Conservation (phyloP, 1,140 invertebrate genomes). For the Onthophagus taurus region DNA sequence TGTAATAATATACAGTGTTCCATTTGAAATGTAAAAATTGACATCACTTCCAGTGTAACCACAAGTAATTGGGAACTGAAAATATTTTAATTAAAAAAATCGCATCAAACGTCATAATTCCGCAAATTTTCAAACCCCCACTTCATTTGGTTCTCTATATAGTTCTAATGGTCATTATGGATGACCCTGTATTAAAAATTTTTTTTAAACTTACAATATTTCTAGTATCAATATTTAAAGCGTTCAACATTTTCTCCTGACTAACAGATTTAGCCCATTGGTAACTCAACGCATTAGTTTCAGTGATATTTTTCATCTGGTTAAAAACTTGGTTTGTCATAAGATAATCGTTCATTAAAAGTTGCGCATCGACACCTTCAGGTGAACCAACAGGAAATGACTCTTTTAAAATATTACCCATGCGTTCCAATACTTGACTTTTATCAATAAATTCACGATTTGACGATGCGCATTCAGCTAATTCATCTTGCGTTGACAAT, state of each 20-base stretch:
- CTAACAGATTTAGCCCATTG: slow-evolving; percentile 61
- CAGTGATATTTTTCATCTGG: slow-evolving; percentile 53
- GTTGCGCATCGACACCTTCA: slow-evolving; percentile 1
- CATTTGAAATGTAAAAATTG: no score
- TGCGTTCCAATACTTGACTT: no score
- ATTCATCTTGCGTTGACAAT: slow-evolving; percentile 1
- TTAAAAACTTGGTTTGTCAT: slow-evolving; percentile 37
- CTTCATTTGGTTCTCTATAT: no score
- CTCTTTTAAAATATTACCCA: slow-evolving; percentile 6
- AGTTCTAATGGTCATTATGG: no score
- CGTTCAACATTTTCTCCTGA: slow-evolving; percentile 56
- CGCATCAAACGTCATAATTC: no score
- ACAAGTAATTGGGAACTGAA: no score
- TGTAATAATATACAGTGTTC: no score
- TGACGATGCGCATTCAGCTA: slow-evolving; percentile 2
- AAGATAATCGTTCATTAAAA: slow-evolving; percentile 17
- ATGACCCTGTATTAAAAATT: no score
- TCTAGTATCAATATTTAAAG: slow-evolving; percentile 69
- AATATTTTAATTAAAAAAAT: no score
- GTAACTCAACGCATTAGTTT: slow-evolving; percentile 57
- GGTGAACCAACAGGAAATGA: slow-evolving; percentile 4
- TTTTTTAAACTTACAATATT: slow-evolving; percentile 62
- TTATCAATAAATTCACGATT: slow-evolving; percentile 2
- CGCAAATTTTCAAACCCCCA: no score
- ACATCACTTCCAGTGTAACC: no score